Percentiles rank a stretch among this genome's conserved stretches.
These are phyloP conservation scores for Ferdinandea cuprea DNA, from an alignment of 2,888 invertebrate genomes.

Conservation along the genomic window DNA sequence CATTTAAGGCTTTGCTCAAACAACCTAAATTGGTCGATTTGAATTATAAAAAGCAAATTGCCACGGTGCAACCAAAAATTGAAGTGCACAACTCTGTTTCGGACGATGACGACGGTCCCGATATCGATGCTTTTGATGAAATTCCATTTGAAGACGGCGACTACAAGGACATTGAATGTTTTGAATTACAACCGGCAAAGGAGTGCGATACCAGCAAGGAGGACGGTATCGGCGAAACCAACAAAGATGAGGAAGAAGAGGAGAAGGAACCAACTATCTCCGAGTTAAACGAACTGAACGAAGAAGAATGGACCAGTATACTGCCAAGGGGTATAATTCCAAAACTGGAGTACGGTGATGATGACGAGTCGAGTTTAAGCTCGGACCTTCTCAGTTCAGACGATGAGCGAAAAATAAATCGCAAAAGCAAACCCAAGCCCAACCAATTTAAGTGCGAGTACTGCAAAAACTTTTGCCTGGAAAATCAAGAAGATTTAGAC, in stretches of 20 bases:
- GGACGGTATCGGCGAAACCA: neutral
- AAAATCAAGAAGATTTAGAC: slow-evolving; percentile 62
- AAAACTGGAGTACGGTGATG: slow-evolving; percentile 41
- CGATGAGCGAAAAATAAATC: slow-evolving; percentile 40
- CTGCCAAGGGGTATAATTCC: slow-evolving; percentile 14
- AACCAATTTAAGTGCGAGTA: slow-evolving; percentile 64
- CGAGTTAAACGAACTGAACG: neutral
- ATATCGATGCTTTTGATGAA: slow-evolving; percentile 50
- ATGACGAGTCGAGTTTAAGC: slow-evolving; percentile 61
- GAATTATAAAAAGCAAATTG: neutral
- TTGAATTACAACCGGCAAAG: slow-evolving; percentile 51
- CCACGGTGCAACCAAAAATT: slow-evolving; percentile 18
- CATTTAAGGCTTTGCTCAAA: slow-evolving; percentile 56
- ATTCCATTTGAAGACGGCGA: slow-evolving; percentile 66
- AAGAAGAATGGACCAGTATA: slow-evolving; percentile 20
- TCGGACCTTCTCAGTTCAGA: slow-evolving; percentile 63
- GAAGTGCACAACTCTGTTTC: slow-evolving; percentile 5
- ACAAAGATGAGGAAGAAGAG: neutral
- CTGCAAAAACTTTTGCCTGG: slow-evolving; percentile 59
- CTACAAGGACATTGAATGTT: slow-evolving; percentile 46
- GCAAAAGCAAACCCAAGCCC: slow-evolving; percentile 29
- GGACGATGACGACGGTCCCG: neutral
- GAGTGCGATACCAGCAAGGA: neutral
- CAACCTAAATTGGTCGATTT: slow-evolving; percentile 2
- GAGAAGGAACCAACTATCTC: neutral